phyloP scores from a whole-genome alignment of 2,888 invertebrate genomes.

The Spisula solida region DNA sequence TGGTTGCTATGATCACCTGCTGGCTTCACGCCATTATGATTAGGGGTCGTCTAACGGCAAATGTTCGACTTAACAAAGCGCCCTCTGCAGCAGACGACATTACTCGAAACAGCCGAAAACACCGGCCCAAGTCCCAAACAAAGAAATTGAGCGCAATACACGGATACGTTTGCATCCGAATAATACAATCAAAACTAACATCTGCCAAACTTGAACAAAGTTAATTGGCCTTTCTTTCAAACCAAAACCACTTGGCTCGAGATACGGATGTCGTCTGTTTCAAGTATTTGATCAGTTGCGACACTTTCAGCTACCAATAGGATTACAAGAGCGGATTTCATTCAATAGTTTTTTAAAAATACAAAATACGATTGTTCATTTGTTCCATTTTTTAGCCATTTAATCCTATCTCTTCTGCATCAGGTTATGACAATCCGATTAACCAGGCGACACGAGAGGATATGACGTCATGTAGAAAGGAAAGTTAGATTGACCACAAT shows the following conservation, averaged over 20 bases:
- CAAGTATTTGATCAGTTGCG: slow-evolving; percentile 11
- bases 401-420: neutral
- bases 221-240: slow-evolving; percentile 25
- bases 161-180: neutral
- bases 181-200: slow-evolving; percentile 18
- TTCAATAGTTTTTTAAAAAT: neutral
- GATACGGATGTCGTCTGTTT: slow-evolving; percentile 16
- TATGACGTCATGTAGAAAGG: slow-evolving; percentile 17
- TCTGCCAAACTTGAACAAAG: neutral
- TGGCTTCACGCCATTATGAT: slow-evolving; percentile 50
- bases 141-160: slow-evolving; percentile 35
- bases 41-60: slow-evolving; percentile 42
- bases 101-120: slow-evolving; percentile 13
- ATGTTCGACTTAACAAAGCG: slow-evolving; percentile 32
- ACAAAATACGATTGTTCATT: neutral
- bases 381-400: neutral
- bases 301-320: neutral
- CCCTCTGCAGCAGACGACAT: slow-evolving; percentile 19
- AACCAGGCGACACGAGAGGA: neutral
- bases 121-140: slow-evolving; percentile 7
- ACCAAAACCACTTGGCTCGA: neutral
- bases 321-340: neutral
- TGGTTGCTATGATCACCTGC: slow-evolving; percentile 45
- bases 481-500: neutral
- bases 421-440: neutral